Conservation (phyloP, 2,113 vertebrate genomes). For the Chrysemys picta region DNA sequence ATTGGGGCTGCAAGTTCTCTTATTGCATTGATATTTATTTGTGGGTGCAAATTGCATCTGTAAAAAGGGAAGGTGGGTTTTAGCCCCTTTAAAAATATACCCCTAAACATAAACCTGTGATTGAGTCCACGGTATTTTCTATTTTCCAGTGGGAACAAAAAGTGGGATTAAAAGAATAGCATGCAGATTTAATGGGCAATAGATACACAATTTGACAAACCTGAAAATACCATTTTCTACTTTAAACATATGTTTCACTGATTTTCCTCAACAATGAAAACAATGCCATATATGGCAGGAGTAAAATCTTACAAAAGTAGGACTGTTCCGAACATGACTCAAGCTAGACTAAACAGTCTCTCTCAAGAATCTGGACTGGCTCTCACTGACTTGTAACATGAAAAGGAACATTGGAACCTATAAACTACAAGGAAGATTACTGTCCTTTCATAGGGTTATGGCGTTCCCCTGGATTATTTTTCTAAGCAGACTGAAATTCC, state of each 20-base stretch:
- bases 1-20: not conserved
- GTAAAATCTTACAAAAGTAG: not conserved
- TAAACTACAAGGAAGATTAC: conserved; percentile 4
- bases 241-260: not conserved
- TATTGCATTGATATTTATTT: not conserved
- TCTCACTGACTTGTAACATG: not conserved
- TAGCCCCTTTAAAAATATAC: not conserved
- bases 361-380: not conserved
- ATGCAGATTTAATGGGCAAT: not conserved
- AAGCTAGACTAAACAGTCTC: conserved; percentile 27
- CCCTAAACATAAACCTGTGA: not conserved
- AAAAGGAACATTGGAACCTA: not conserved
- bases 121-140: not conserved
- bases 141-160: not conserved
- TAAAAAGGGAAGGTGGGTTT: not conserved
- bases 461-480: not conserved
- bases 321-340: not conserved
- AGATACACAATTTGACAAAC: conserved; percentile 5
- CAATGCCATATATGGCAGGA: conserved; percentile 28
- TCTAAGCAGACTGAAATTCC: not conserved
- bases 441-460: not conserved
- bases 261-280: conserved; percentile 24
- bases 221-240: not conserved
- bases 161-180: not conserved
- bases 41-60: not conserved